Evolutionary conservation across 2,113 vertebrate genomes (phyloP).

Genomic region (Sapajus apella): DNA sequence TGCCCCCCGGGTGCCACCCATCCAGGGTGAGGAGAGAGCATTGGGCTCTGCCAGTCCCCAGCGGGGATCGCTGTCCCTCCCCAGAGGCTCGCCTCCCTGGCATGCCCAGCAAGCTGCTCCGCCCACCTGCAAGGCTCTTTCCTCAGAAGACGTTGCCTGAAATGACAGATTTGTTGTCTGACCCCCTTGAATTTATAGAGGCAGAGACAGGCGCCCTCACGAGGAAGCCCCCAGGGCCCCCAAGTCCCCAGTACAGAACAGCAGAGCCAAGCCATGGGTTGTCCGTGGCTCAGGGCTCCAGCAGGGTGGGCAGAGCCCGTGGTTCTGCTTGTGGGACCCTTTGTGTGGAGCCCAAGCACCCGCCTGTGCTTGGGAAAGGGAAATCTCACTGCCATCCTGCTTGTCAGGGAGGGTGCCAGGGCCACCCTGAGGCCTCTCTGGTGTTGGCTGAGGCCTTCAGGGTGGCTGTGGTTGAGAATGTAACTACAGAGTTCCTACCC

Average conservation of each 20-base stretch:
- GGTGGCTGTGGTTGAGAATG: accelerated
- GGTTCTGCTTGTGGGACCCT: neutral
- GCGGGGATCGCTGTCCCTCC: neutral
- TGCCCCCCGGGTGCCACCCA: too few species aligned
- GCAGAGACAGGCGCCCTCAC: neutral
- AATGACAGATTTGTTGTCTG: neutral
- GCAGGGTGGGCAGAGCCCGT: neutral
- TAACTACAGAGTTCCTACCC: accelerated
- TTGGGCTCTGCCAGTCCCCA: accelerated
- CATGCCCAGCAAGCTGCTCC: neutral
- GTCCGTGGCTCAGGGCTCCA: accelerated
- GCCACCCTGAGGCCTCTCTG: accelerated
- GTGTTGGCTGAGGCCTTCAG: accelerated
- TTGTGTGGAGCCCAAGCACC: accelerated
- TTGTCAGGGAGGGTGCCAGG: too few species aligned
- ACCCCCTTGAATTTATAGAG: neutral
- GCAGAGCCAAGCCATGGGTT: neutral
- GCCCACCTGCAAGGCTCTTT: neutral
- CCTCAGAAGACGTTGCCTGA: neutral
- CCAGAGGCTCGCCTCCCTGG: accelerated
- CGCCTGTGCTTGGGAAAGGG: neutral
- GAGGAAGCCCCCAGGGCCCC: neutral
- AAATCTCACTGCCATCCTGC: neutral
- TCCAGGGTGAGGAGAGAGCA: accelerated
- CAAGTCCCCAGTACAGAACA: neutral